Evolutionary conservation across 92 coral and sea anemone species (phyloP).

Genomic region (Epizoanthus illoricatus): DNA sequence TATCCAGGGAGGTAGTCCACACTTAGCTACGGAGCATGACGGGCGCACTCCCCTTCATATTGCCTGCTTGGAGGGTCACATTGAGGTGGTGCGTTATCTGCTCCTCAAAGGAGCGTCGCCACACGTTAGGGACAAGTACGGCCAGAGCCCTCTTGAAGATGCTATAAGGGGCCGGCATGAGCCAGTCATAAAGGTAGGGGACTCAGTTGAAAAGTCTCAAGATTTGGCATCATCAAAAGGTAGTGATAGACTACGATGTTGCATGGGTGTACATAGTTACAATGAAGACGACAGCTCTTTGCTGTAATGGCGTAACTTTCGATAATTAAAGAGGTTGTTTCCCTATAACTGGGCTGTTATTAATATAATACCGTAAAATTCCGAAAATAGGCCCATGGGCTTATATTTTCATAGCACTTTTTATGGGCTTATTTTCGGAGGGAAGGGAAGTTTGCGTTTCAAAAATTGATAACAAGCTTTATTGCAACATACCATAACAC

Average conservation of each 20-base stretch:
- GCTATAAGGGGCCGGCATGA: conserved; percentile 60
- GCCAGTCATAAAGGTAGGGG: conserved; percentile 42
- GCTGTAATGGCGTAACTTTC: background rate
- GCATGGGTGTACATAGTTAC: too few species aligned
- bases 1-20: conserved; percentile 69
- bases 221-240: background rate
- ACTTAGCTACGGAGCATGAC: conserved; percentile 76
- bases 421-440: too few species aligned
- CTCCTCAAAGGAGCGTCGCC: conserved; percentile 87
- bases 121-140: conserved; percentile 86
- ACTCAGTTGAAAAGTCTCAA: background rate
- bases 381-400: too few species aligned
- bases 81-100: conserved; percentile 70
- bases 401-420: too few species aligned
- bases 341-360: too few species aligned
- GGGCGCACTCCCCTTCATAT: conserved; percentile 98
- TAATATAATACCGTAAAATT: too few species aligned
- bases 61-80: conserved; percentile 88
- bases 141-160: conserved; percentile 87
- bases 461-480: too few species aligned
- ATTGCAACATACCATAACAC: too few species aligned
- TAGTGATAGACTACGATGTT: background rate
- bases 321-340: too few species aligned
- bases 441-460: too few species aligned
- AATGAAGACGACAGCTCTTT: background rate